These are phyloP conservation scores for Callopanchax toddi DNA, from an alignment of 2,113 vertebrate genomes.

Conservation along the genomic window DNA sequence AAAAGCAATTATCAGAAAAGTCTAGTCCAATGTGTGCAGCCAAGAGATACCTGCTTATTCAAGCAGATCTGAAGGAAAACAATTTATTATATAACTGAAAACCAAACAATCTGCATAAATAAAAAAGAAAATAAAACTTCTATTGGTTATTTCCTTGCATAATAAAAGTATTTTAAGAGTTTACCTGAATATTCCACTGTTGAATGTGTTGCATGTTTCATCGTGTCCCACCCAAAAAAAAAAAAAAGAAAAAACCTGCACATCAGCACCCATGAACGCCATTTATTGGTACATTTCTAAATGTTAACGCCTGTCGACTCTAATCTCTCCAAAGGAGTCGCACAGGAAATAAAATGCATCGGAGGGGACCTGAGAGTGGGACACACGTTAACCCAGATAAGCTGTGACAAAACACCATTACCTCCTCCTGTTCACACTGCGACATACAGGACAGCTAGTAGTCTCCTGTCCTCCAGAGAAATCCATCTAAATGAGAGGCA, in stretches of 20 bases:
- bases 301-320: slow-evolving; percentile 89
- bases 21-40: slow-evolving; percentile 37
- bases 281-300: slow-evolving; percentile 87
- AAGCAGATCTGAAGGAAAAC: slow-evolving; percentile 50
- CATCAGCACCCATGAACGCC: slow-evolving; percentile 77
- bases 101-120: slow-evolving; percentile 28
- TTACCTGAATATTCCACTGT: slow-evolving; percentile 25
- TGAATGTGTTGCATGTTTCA: slow-evolving; percentile 17
- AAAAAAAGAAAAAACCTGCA: slow-evolving; percentile 29
- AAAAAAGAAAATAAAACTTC: not conserved
- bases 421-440: slow-evolving; percentile 63
- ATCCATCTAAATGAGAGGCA: slow-evolving; percentile 67
- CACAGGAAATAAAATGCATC: slow-evolving; percentile 83
- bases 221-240: slow-evolving; percentile 60
- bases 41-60: slow-evolving; percentile 48
- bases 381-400: slow-evolving; percentile 82
- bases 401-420: slow-evolving; percentile 84
- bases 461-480: slow-evolving; percentile 66
- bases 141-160: slow-evolving; percentile 2
- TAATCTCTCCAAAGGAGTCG: slow-evolving; percentile 82
- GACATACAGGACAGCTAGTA: slow-evolving; percentile 64
- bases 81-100: slow-evolving; percentile 35
- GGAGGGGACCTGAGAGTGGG: slow-evolving; percentile 73
- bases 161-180: slow-evolving; percentile 38
- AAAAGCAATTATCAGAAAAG: slow-evolving; percentile 70